Conservation (phyloP, 2,888 invertebrate genomes). For the Calliopum simillimum region DNA sequence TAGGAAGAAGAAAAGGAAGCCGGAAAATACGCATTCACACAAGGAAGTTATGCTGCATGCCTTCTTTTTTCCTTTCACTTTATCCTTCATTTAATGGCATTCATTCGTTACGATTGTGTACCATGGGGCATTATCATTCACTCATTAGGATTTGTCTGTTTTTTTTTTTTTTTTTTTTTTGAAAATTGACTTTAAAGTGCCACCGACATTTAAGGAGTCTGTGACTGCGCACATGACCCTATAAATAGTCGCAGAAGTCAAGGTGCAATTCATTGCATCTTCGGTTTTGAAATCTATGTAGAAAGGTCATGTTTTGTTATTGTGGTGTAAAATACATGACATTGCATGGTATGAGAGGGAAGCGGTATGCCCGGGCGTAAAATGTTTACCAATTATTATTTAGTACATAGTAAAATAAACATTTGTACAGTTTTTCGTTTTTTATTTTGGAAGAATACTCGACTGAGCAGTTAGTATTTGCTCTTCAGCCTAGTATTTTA, state of each 20-base stretch:
- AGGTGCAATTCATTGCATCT: conserved; percentile 22
- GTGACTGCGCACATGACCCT: conserved; percentile 27
- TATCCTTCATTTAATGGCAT: conserved; percentile 21
- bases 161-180: no score
- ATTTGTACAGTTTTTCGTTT: neutral
- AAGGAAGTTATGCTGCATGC: no score
- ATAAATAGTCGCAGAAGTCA: conserved; percentile 19
- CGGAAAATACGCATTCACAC: no score
- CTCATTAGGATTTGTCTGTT: neutral
- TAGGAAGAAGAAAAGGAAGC: no score
- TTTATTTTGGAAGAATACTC: neutral
- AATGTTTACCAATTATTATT: neutral
- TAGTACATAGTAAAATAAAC: neutral
- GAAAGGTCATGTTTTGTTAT: neutral
- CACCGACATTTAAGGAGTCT: conserved; percentile 11
- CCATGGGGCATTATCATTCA: neutral
- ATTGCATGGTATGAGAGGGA: neutral
- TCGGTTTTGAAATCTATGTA: neutral
- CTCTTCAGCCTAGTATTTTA: no score
- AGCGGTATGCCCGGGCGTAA: neutral
- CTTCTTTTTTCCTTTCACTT: neutral
- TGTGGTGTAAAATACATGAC: neutral
- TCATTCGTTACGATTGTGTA: conserved; percentile 26
- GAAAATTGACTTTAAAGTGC: neutral
- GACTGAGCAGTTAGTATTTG: no score